phyloP scores from a whole-genome alignment of 2,797 vertebrate genomes.

The Sciurus carolinensis region DNA sequence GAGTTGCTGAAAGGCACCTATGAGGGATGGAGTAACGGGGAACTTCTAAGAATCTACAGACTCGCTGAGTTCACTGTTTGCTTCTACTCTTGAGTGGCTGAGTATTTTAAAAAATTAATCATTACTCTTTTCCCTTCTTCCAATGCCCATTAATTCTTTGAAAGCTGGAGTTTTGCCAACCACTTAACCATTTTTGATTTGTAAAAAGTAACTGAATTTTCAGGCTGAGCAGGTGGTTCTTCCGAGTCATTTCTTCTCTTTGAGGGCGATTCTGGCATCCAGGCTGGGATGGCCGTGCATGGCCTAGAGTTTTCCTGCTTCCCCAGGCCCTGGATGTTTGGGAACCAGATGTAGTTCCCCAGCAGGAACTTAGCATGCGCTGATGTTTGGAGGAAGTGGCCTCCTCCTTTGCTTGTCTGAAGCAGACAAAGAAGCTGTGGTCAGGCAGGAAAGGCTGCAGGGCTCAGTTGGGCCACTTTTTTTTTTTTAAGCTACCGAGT shows the following conservation, averaged over 20 bases:
- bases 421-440: not conserved
- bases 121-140: not conserved
- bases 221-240: not conserved
- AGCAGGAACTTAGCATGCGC: slow-evolving; percentile 10
- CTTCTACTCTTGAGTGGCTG: not conserved
- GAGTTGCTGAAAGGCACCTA: not conserved
- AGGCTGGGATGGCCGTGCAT: not conserved
- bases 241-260: not conserved
- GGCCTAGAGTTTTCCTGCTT: not conserved
- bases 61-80: not conserved
- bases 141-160: not conserved
- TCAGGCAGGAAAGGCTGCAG: not conserved
- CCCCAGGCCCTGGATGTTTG: not conserved
- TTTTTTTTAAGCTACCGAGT: not conserved
- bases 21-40: not conserved
- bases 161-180: not conserved
- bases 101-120: not conserved
- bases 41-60: not conserved
- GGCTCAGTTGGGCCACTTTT: not conserved
- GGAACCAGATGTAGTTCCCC: not conserved
- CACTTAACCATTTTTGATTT: not conserved
- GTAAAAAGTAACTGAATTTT: not conserved
- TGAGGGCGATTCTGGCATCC: not conserved
- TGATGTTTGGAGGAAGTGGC: slow-evolving; percentile 7
- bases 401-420: slow-evolving; percentile 32